Evolutionary conservation across 2,113 vertebrate species (phyloP).

Genomic region (Megaleporinus macrocephalus): DNA sequence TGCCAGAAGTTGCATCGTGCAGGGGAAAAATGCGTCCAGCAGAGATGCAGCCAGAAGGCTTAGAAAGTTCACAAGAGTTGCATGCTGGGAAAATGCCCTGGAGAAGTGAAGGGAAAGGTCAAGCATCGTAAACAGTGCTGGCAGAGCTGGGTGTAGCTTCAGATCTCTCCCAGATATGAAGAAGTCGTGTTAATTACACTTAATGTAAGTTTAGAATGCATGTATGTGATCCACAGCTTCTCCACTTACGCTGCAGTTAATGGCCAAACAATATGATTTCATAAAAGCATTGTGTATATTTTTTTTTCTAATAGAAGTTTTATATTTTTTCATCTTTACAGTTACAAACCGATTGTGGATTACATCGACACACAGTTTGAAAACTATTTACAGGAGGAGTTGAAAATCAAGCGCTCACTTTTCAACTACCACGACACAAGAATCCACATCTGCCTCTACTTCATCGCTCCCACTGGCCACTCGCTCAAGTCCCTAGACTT

Average conservation of each 20-base stretch:
- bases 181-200: not conserved
- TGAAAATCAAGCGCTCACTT: constrained; percentile 98
- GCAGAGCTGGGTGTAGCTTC: constrained; percentile 1
- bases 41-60: constrained; percentile 47
- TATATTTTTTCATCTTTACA: constrained; percentile 80
- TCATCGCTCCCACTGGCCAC: constrained; percentile 95
- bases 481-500: constrained; percentile 96
- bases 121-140: constrained; percentile 53
- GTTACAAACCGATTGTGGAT: constrained; percentile 98
- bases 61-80: constrained; percentile 60
- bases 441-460: constrained; percentile 98
- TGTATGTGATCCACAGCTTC: too few species aligned
- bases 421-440: constrained; percentile 96
- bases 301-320: too few species aligned
- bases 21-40: constrained; percentile 52
- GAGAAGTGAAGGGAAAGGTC: constrained; percentile 55
- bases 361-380: constrained; percentile 99
- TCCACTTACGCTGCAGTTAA: too few species aligned
- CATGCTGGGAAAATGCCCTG: constrained; percentile 64
- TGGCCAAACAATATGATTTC: too few species aligned
- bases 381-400: constrained; percentile 95
- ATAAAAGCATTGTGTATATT: not conserved
- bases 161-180: constrained; percentile 10
- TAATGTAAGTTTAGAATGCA: too few species aligned
- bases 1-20: constrained; percentile 36